A percentile compares a stretch with the other conserved stretches of the same genome.
Evolutionary conservation across 2,888 invertebrate genomes (phyloP).

Genomic region (Pseudoips prasinana): DNA sequence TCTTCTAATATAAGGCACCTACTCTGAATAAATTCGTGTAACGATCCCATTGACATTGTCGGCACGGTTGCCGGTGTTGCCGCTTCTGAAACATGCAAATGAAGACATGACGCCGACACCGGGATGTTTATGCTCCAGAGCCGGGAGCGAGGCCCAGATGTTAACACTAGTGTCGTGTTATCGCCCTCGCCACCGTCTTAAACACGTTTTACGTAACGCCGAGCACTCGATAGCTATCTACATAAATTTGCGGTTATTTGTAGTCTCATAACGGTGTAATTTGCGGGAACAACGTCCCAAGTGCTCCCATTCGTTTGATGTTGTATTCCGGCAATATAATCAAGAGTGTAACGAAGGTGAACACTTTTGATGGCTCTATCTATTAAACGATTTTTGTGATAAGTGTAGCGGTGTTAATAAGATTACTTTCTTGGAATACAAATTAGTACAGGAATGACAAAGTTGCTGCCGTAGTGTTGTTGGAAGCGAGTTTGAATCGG

Average conservation of each 20-base stretch:
- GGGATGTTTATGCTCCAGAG: conserved; percentile 60
- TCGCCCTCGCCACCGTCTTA: conserved; percentile 60
- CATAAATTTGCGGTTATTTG: conserved; percentile 76
- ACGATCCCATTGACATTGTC: conserved; percentile 59
- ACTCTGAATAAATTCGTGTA: conserved; percentile 61
- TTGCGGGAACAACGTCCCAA: conserved; percentile 59
- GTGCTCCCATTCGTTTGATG: conserved; percentile 55
- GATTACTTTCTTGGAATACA: conserved; percentile 27
- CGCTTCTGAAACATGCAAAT: conserved; percentile 68
- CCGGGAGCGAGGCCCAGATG: conserved; percentile 54
- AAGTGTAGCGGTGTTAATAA: conserved; percentile 33
- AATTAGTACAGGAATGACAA: conserved; percentile 22
- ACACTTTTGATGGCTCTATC: conserved; percentile 47
- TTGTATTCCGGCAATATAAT: conserved; percentile 57
- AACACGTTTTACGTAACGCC: conserved; percentile 68
- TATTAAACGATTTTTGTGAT: conserved; percentile 38
- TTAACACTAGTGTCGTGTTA: conserved; percentile 64
- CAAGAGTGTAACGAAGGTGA: conserved; percentile 44
- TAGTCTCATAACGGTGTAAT: conserved; percentile 68
- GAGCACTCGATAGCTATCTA: conserved; percentile 69
- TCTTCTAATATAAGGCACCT: conserved; percentile 29
- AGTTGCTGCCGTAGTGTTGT: conserved; percentile 15
- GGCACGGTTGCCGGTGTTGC: conserved; percentile 48
- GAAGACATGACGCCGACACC: conserved; percentile 65
- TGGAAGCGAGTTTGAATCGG: conserved; percentile 22